Base-by-base conservation (phyloP, 2,888 invertebrate species). In the Torymus aiolomorphi region DNA sequence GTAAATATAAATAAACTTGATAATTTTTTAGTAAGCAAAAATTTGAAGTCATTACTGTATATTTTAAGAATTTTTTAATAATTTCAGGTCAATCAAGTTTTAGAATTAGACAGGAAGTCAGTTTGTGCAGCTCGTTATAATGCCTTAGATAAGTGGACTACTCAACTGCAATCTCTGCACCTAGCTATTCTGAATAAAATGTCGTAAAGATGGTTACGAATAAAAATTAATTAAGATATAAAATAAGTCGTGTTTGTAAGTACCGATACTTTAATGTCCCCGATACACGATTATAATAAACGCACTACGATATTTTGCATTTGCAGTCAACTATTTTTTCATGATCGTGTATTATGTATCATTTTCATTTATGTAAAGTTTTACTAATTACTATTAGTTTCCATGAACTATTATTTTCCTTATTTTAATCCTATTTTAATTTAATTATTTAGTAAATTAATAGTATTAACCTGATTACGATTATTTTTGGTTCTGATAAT, bases 81-180 rank as follows among this genome's bases (percentile, higher is more conserved):
- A 31, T 73, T 65, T 85, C 92, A 94, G 89, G 97, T 98, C 82
- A 96, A 98, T 91, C 96, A 97, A 85, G 97, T 98, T 80, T 92
- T 98, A 85, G 97, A 97, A 91, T 92, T 98, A 88, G 95, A 95
- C 88, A 93, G 94, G 87, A 94, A 95, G 84, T 95, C 95, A 72
- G 93, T 95, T 83, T 95, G 96, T 88, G 96, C 96, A 70, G 95
- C 96, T 70, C 94, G 98, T 80, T 98, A 98, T 91, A 94, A 94
- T 87, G 98, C 98, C 66, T 93, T 98, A 88, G 98, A 98, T 91
- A 97, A 97, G 92, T 98, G 98, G 98, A 97, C 97, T 81, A 94
- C 95, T 90, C 98, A 98, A 92, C 93, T 98, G 83, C 93, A 95
- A 84, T 94, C 95, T 66, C 93, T 98, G 86, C 98, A 98, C 90